phyloP scores from a whole-genome alignment of 1,140 invertebrate genomes.

The Euwallacea fornicatus region DNA sequence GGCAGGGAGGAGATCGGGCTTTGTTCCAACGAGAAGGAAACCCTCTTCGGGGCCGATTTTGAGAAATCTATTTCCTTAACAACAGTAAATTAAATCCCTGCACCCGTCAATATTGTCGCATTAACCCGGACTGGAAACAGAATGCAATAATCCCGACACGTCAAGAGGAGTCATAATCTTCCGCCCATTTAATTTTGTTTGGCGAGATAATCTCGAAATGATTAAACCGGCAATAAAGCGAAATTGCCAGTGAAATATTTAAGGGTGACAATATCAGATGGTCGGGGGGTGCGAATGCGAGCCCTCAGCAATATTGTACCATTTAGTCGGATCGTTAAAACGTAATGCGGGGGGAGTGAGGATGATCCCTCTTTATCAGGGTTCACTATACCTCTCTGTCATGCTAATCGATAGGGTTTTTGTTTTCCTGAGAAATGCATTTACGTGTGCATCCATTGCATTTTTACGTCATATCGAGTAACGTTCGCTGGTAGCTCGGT shows the following conservation, averaged over 20 bases:
- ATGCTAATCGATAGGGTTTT: neutral
- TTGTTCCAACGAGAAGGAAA: too few relatives aligned
- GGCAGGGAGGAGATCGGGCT: neutral
- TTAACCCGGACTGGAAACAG: too few relatives aligned
- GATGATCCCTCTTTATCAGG: slow-evolving; percentile 11
- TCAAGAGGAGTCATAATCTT: slow-evolving; percentile 24
- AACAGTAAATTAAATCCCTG: too few relatives aligned
- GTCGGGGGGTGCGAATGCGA: slow-evolving; percentile 27
- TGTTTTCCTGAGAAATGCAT: too few relatives aligned
- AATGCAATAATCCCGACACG: neutral
- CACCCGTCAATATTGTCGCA: too few relatives aligned
- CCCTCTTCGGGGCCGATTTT: too few relatives aligned
- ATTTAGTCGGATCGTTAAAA: slow-evolving; percentile 39
- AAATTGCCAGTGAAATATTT: slow-evolving; percentile 39
- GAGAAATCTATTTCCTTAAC: too few relatives aligned
- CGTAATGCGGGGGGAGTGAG: slow-evolving; percentile 29
- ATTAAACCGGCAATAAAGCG: slow-evolving; percentile 40
- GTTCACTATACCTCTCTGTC: slow-evolving; percentile 1
- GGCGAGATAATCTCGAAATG: slow-evolving; percentile 37
- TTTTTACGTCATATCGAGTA: neutral
- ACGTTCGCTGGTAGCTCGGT: neutral
- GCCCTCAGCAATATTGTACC: slow-evolving; percentile 40
- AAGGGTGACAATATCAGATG: slow-evolving; percentile 39
- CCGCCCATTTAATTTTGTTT: slow-evolving; percentile 36
- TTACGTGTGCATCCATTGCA: too few relatives aligned